Conservation (phyloP, 2,888 invertebrate genomes). For the Yponomeuta malinellus region DNA sequence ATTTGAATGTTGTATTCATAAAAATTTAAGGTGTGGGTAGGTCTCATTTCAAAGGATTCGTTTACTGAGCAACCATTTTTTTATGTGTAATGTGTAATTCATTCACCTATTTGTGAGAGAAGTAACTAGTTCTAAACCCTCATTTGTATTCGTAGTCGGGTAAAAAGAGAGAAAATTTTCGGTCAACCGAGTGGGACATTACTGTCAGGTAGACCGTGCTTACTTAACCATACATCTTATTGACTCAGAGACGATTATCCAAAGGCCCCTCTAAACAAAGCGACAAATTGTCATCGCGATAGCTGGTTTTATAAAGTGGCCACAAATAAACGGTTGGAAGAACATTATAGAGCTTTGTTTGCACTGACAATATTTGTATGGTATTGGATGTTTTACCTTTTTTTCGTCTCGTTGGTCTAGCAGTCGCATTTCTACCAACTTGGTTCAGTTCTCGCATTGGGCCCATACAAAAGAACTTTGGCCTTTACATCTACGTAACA, state of each 20-base stretch:
- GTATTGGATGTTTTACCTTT: constrained; percentile 30
- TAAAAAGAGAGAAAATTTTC: too few relatives aligned
- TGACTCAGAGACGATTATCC: constrained; percentile 2
- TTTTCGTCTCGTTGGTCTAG: neutral
- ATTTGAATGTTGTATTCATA: too few relatives aligned
- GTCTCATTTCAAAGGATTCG: too few relatives aligned
- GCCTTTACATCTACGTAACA: too few relatives aligned
- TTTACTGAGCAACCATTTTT: too few relatives aligned
- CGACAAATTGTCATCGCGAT: neutral
- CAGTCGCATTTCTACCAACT: neutral
- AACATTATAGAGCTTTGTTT: constrained; percentile 24
- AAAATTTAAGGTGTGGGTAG: too few relatives aligned
- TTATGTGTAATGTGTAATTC: too few relatives aligned
- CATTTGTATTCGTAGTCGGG: too few relatives aligned
- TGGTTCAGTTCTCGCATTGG: too few relatives aligned
- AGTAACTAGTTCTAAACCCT: too few relatives aligned
- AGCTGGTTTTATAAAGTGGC: constrained; percentile 26
- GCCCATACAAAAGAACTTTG: too few relatives aligned
- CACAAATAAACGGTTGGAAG: constrained; percentile 26
- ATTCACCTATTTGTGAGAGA: too few relatives aligned
- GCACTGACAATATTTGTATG: neutral
- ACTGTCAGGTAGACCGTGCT: neutral
- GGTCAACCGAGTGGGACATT: neutral
- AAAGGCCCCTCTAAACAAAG: constrained; percentile 1
- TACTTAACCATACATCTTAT: neutral